phyloP scores from a whole-genome alignment of 2,113 vertebrate species.

The Phainopepla nitens region DNA sequence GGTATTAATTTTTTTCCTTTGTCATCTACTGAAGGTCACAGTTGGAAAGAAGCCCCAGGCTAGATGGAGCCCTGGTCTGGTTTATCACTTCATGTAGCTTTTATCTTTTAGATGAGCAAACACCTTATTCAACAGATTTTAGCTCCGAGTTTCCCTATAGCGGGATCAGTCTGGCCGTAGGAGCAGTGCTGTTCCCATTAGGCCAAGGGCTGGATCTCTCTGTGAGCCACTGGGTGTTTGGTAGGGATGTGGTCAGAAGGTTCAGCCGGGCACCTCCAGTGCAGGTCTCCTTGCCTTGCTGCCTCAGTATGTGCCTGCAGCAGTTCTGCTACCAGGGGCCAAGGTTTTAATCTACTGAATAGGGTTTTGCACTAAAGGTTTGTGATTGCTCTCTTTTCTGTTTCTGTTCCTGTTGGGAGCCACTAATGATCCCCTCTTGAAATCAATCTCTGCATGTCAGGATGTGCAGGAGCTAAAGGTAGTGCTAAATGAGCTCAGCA shows the following conservation, averaged over 20 bases:
- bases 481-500: neutral
- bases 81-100: neutral
- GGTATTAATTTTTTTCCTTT: neutral
- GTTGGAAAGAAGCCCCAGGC: neutral
- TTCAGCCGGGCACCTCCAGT: neutral
- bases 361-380: neutral
- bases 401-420: neutral
- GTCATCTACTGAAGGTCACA: neutral
- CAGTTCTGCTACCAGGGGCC: neutral
- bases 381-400: neutral
- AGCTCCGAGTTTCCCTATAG: fast-evolving
- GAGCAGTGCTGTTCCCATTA: neutral
- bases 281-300: neutral
- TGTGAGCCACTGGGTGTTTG: neutral
- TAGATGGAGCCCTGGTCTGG: neutral
- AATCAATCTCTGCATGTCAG: neutral
- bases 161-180: fast-evolving
- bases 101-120: fast-evolving
- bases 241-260: neutral
- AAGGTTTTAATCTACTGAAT: neutral
- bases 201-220: neutral
- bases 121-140: neutral
- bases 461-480: neutral
- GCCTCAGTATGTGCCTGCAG: fast-evolving
- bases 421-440: neutral